Conservation (phyloP, 2,113 vertebrate genomes). For the Hippocampus abdominalis region DNA sequence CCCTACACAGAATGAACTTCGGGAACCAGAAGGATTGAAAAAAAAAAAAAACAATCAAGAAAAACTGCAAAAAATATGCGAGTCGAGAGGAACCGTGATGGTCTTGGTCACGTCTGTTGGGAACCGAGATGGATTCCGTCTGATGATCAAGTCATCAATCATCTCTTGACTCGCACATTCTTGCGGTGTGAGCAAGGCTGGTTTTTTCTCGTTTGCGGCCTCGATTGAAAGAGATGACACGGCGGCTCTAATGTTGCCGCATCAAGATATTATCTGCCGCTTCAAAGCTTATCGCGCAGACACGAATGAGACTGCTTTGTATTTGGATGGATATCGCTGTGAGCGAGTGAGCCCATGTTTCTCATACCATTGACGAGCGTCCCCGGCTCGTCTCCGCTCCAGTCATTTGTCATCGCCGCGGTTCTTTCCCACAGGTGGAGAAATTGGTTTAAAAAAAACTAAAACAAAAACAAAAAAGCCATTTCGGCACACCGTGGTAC, state of each 20-base stretch:
- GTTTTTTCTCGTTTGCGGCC: slow-evolving; percentile 35
- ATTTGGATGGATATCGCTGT: slow-evolving; percentile 69
- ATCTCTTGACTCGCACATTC: slow-evolving; percentile 29
- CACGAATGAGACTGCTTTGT: slow-evolving; percentile 66
- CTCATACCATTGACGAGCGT: slow-evolving; percentile 45
- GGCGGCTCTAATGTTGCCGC: slow-evolving; percentile 44
- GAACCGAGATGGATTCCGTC: slow-evolving; percentile 3
- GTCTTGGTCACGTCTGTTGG: slow-evolving; percentile 2
- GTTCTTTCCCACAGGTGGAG: slow-evolving; percentile 58
- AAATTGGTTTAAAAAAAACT: slow-evolving; percentile 27
- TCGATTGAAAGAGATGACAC: slow-evolving; percentile 47
- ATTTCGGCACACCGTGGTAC: slow-evolving; percentile 57
- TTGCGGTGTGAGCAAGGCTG: neutral
- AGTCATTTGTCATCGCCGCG: slow-evolving; percentile 63
- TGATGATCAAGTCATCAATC: slow-evolving; percentile 44
- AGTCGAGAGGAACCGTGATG: slow-evolving; percentile 13
- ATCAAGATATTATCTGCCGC: slow-evolving; percentile 61
- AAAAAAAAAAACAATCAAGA: neutral
- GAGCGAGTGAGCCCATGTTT: slow-evolving; percentile 56
- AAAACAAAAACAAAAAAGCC: slow-evolving; percentile 33
- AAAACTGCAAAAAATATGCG: slow-evolving; percentile 15
- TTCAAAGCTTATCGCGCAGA: slow-evolving; percentile 64
- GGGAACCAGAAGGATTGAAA: neutral
- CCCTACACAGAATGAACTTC: neutral
- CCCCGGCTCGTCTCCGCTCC: slow-evolving; percentile 26